Conservation (phyloP, 2,888 invertebrate genomes). For the Lepas anatifera region DNA sequence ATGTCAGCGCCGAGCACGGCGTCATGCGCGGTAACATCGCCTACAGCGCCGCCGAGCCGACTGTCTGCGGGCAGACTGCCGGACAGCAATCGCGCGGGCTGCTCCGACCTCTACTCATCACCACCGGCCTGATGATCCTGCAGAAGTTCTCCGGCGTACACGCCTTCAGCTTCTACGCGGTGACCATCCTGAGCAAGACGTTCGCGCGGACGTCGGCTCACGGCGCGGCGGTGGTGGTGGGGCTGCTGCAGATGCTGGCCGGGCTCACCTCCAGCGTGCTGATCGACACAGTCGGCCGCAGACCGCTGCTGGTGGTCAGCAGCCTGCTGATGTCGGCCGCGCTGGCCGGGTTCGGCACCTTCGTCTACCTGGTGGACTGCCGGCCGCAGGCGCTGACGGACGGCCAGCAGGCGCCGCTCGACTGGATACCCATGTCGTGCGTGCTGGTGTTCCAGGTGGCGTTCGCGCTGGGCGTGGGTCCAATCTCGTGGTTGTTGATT, state of each 20-base stretch:
- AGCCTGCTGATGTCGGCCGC: conserved; percentile 76
- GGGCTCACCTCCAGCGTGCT: conserved; percentile 49
- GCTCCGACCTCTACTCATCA: conserved; percentile 60
- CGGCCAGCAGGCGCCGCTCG: conserved; percentile 10
- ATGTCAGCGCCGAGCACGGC: conserved; percentile 50
- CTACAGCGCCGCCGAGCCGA: conserved; percentile 25
- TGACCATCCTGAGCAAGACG: conserved; percentile 72
- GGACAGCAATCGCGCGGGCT: conserved; percentile 30
- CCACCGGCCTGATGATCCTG: conserved; percentile 81
- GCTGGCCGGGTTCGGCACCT: conserved; percentile 68
- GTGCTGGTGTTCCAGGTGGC: conserved; percentile 72
- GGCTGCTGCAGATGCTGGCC: conserved; percentile 44
- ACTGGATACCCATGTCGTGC: conserved; percentile 61
- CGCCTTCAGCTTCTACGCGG: conserved; percentile 73
- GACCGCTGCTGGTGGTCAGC: conserved; percentile 69
- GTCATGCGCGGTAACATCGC: conserved; percentile 53
- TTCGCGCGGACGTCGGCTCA: conserved; percentile 70
- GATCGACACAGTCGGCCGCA: conserved; percentile 72
- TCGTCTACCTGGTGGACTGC: conserved; percentile 51
- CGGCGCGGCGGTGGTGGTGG: conserved; percentile 56
- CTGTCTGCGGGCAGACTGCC: conserved; percentile 28
- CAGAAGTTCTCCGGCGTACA: conserved; percentile 65
- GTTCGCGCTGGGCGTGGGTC: conserved; percentile 72
- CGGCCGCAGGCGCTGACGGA: no score
- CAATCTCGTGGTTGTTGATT: conserved; percentile 72